A percentile compares a stretch with the other conserved stretches of the same genome.
These are phyloP conservation scores for Alethe diademata DNA, from an alignment of 2,113 vertebrate genomes.

Conservation along the genomic window DNA sequence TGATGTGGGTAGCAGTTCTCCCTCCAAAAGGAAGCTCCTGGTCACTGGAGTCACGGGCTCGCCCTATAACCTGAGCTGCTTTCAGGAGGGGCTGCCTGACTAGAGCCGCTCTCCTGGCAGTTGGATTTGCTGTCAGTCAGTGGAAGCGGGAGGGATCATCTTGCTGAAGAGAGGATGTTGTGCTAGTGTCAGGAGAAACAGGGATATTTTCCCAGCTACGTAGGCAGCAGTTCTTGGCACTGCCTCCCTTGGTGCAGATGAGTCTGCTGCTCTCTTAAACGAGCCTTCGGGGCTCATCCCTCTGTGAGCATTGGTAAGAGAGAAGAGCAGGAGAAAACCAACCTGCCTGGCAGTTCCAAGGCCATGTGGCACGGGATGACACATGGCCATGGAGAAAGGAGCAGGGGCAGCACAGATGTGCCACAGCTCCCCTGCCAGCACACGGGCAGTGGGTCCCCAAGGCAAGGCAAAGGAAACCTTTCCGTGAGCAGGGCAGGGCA, in stretches of 20 bases:
- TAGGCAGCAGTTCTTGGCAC: not conserved
- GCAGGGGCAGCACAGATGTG: not conserved
- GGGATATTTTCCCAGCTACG: not conserved
- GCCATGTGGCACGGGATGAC: rapidly evolving
- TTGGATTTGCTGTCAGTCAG: not conserved
- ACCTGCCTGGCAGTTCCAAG: not conserved
- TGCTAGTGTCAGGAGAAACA: not conserved
- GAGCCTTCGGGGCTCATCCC: not conserved
- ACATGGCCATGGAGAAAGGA: not conserved
- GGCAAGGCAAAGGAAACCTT: not conserved
- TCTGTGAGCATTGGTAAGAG: not conserved
- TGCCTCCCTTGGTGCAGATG: not conserved
- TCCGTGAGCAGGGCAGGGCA: not conserved
- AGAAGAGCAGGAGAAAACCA: not conserved
- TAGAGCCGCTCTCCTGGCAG: not conserved
- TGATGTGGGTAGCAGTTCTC: not conserved
- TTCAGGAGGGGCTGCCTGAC: not conserved
- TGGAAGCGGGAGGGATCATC: not conserved
- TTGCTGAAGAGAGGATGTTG: not conserved
- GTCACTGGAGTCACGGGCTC: rapidly evolving
- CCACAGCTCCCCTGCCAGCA: not conserved
- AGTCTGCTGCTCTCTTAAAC: not conserved
- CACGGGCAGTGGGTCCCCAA: not conserved
- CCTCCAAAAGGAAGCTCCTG: not conserved
- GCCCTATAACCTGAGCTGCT: not conserved